Conservation (phyloP, 2,888 invertebrate genomes). For the Amphipoea lucens region DNA sequence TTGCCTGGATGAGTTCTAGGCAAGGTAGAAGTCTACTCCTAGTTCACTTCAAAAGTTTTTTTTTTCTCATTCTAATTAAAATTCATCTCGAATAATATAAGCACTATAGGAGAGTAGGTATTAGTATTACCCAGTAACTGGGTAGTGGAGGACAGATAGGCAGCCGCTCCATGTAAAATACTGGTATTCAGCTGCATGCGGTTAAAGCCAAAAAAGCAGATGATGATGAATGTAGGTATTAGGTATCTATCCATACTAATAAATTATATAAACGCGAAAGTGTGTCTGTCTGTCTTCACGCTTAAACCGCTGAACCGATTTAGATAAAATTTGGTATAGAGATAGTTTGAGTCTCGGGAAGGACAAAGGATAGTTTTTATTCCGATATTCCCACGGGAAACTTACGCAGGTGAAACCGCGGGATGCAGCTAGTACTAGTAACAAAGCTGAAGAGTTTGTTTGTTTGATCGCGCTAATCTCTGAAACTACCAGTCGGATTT, state of each 20-base stretch:
- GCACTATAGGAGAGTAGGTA: neutral
- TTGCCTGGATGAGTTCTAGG: neutral
- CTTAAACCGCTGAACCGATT: too few relatives aligned
- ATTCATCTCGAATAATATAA: neutral
- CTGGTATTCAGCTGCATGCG: neutral
- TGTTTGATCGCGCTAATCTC: neutral
- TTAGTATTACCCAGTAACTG: neutral
- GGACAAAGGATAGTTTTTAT: too few relatives aligned
- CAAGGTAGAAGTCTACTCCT: neutral
- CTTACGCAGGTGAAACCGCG: too few relatives aligned
- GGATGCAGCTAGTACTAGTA: neutral
- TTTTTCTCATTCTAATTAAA: constrained; percentile 2
- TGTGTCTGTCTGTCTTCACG: too few relatives aligned
- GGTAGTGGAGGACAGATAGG: neutral
- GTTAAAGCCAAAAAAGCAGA: neutral
- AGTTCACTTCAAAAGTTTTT: neutral
- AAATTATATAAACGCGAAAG: too few relatives aligned
- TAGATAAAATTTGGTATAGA: too few relatives aligned
- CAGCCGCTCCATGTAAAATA: neutral
- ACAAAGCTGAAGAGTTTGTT: neutral
- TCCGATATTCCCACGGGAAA: too few relatives aligned
- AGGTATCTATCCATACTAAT: neutral
- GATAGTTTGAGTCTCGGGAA: too few relatives aligned
- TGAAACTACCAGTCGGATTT: neutral
- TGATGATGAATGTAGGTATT: neutral